phyloP scores from a whole-genome alignment of 2,113 vertebrate species.

The Pteruthius melanotis region DNA sequence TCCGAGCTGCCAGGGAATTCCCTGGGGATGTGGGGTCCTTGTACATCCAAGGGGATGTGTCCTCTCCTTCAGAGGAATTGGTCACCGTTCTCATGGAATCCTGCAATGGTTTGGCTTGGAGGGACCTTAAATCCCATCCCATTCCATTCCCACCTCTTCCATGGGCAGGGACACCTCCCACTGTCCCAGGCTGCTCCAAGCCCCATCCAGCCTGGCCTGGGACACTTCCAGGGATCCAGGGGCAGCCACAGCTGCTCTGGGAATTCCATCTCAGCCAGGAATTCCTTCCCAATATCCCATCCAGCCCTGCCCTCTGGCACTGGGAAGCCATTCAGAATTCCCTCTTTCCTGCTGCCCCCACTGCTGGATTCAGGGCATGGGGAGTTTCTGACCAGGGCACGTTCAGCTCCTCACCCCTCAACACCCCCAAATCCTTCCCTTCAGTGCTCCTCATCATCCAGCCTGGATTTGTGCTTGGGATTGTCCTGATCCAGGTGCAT shows the following conservation, averaged over 20 bases:
- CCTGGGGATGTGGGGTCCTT: background rate
- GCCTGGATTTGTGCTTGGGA: background rate
- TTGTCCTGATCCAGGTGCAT: background rate
- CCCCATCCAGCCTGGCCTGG: background rate
- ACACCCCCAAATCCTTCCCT: background rate
- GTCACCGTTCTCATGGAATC: background rate
- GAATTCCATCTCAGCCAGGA: background rate
- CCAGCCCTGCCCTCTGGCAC: background rate
- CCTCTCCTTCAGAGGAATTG: background rate
- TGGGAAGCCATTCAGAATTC: background rate
- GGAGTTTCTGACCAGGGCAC: background rate
- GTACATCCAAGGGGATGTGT: background rate
- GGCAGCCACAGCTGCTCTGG: background rate
- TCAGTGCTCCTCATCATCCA: background rate
- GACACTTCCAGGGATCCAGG: background rate
- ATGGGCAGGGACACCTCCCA: background rate
- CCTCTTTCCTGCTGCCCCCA: background rate
- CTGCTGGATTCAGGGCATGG: background rate
- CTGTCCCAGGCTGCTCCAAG: accelerated
- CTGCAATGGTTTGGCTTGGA: background rate
- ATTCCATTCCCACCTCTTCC: too few species aligned
- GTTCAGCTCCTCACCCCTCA: background rate
- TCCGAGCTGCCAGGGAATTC: background rate
- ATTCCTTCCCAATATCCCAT: background rate
- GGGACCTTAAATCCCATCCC: background rate